A percentile compares a stretch with the other conserved stretches of the same genome.
phyloP scores from a whole-genome alignment of 2,888 invertebrate genomes.

The Hypena proboscidalis region DNA sequence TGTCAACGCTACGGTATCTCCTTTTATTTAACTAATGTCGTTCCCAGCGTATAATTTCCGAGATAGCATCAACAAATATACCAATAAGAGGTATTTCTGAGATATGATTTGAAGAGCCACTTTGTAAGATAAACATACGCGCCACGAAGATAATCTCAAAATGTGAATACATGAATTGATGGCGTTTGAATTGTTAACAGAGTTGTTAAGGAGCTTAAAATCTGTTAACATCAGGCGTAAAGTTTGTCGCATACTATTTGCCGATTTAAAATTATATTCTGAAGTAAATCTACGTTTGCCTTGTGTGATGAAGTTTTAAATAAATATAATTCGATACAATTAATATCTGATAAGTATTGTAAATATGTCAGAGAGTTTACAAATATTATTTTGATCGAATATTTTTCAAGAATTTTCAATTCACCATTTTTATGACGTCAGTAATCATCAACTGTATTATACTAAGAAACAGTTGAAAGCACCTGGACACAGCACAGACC shows the following conservation, averaged over 20 bases:
- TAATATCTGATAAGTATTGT: no score
- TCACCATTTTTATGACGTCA: no score
- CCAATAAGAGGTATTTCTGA: slow-evolving; percentile 26
- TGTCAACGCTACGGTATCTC: slow-evolving; percentile 1
- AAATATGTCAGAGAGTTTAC: no score
- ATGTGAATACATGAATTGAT: slow-evolving; percentile 39
- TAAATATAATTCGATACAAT: no score
- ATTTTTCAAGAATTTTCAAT: no score
- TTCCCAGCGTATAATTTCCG: slow-evolving; percentile 23
- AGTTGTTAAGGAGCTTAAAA: slow-evolving; percentile 13
- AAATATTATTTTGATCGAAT: no score
- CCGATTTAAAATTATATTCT: no score
- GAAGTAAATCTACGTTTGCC: no score
- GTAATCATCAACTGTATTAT: no score
- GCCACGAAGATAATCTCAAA: slow-evolving; percentile 43
- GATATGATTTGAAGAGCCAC: slow-evolving; percentile 53
- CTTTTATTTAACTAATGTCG: slow-evolving; percentile 9
- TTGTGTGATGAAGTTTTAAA: no score
- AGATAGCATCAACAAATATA: slow-evolving; percentile 36
- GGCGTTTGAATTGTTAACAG: slow-evolving; percentile 30
- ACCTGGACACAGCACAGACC: no score
- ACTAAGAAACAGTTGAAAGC: no score
- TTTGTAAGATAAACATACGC: slow-evolving; percentile 59
- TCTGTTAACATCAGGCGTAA: not conserved
- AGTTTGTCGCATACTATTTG: not conserved